Evolutionary conservation across 1,140 invertebrate genomes (phyloP).

Genomic region (Laupala kohalensis): DNA sequence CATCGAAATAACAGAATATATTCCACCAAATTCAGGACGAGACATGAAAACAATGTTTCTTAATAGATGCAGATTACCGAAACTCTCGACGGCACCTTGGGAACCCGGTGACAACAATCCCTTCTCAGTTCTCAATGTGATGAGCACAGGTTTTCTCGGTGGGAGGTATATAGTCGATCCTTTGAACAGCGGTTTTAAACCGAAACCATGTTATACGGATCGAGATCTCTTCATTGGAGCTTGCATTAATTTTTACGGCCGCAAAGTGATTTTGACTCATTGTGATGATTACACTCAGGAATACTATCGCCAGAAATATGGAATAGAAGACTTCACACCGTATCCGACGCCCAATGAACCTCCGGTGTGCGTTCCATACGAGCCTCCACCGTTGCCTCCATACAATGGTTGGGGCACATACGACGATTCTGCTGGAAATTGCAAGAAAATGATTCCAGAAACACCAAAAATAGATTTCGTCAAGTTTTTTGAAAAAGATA

Average conservation of each 20-base stretch:
- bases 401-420: conserved; percentile 80
- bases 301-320: conserved; percentile 56
- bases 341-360: conserved; percentile 15
- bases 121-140: conserved; percentile 55
- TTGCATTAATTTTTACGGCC: conserved; percentile 62
- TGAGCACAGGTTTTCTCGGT: conserved; percentile 40
- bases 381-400: conserved; percentile 52
- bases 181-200: conserved; percentile 33
- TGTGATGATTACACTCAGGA: conserved; percentile 78
- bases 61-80: conserved; percentile 61
- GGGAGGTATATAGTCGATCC: conserved; percentile 47
- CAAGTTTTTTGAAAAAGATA: conserved; percentile 67
- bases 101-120: conserved; percentile 40
- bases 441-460: conserved; percentile 59
- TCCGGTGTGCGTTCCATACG: conserved; percentile 16
- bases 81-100: conserved; percentile 32
- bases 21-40: conserved; percentile 50
- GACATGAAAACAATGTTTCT: conserved; percentile 58
- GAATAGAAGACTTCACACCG: conserved; percentile 37
- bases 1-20: conserved; percentile 70
- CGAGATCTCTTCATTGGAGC: conserved; percentile 67
- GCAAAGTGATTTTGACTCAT: conserved; percentile 66
- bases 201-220: conserved; percentile 50
- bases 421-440: conserved; percentile 78
- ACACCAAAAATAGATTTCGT: conserved; percentile 60